Evolutionary conservation across 2,113 vertebrate genomes (phyloP).

Genomic region (Macaca nemestrina): DNA sequence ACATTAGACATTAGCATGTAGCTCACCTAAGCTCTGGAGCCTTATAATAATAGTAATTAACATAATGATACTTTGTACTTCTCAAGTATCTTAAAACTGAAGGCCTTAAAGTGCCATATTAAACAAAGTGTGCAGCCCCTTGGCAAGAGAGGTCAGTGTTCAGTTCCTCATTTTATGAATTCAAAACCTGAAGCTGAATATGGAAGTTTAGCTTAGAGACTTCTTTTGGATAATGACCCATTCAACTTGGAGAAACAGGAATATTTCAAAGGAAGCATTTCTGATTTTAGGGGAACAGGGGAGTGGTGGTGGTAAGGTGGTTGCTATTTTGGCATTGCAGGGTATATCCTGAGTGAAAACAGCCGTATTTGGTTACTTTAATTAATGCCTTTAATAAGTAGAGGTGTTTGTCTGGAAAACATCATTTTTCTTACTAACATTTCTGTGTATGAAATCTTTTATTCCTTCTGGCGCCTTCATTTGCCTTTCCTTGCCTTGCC

Average conservation of each 20-base stretch:
- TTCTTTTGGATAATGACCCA: conserved; percentile 28
- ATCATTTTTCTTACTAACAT: conserved; percentile 39
- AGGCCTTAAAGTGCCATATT: conserved; percentile 66
- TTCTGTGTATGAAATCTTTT: conserved; percentile 39
- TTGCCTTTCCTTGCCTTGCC: not conserved
- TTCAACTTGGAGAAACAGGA: not conserved
- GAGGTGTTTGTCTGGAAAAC: conserved; percentile 32
- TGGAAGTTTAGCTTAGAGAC: not conserved
- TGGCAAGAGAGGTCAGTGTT: conserved; percentile 49
- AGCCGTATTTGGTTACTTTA: not conserved
- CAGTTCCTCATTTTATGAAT: conserved; percentile 49
- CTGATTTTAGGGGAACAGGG: not conserved
- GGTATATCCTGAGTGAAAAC: not conserved
- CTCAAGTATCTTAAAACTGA: conserved; percentile 69
- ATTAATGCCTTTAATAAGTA: conserved; percentile 30
- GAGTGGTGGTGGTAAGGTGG: not conserved
- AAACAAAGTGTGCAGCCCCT: conserved; percentile 49
- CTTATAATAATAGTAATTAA: conserved; percentile 79
- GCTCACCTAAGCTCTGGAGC: conserved; percentile 66
- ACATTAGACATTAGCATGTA: conserved; percentile 65
- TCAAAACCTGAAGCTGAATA: not conserved
- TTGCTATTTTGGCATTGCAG: not conserved
- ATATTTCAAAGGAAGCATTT: conserved; percentile 38
- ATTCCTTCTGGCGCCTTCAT: not conserved
- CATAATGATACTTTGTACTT: conserved; percentile 76